Evolutionary conservation across 1,140 invertebrate species (phyloP).

Genomic region (Drosophila leontia): DNA sequence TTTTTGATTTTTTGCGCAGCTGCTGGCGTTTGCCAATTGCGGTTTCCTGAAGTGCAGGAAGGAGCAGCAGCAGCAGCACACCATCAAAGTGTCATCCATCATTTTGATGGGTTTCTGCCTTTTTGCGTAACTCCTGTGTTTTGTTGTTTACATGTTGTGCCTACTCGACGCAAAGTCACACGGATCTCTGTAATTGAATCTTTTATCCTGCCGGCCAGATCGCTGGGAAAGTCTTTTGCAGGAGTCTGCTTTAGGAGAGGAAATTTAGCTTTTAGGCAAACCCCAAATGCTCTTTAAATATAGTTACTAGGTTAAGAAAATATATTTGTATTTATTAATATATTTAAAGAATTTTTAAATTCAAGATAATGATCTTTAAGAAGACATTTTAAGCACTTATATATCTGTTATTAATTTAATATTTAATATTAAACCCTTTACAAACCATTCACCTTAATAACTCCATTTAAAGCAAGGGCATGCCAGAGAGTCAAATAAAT

Average conservation of each 20-base stretch:
- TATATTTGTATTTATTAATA: background rate
- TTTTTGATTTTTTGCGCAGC: constrained; percentile 76
- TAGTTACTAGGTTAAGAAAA: background rate
- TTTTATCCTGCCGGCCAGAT: constrained; percentile 67
- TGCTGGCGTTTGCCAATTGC: constrained; percentile 67
- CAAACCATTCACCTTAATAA: background rate
- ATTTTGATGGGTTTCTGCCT: constrained; percentile 69
- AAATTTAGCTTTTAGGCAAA: background rate
- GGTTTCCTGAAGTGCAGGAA: constrained; percentile 68
- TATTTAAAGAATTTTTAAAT: background rate
- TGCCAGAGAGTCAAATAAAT: constrained; percentile 35
- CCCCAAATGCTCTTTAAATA: constrained; percentile 2
- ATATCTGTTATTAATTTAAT: no score
- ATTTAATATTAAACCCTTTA: background rate
- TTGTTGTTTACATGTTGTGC: constrained; percentile 71
- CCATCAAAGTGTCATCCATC: constrained; percentile 82
- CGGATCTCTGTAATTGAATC: constrained; percentile 76
- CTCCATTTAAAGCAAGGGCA: constrained; percentile 14
- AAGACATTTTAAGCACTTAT: no score
- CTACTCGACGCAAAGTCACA: constrained; percentile 64
- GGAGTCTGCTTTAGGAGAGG: background rate
- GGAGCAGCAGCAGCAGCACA: constrained; percentile 8
- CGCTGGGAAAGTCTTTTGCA: constrained; percentile 60
- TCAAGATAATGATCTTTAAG: accelerated
- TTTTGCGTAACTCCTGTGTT: constrained; percentile 47